These are phyloP conservation scores for Morone saxatilis DNA, from an alignment of 2,113 vertebrate genomes.

Conservation along the genomic window DNA sequence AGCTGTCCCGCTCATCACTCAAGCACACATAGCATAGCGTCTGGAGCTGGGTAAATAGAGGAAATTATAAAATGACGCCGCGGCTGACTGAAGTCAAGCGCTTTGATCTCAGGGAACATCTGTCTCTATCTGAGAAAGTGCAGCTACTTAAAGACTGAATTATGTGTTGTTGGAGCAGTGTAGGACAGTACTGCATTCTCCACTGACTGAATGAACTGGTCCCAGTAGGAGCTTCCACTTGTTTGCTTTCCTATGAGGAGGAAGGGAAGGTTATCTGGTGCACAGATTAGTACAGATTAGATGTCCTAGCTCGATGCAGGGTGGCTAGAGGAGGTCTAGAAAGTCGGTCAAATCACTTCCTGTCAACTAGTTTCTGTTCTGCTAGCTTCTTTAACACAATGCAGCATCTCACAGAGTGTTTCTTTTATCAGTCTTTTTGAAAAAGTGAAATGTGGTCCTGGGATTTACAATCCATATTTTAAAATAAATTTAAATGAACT, in stretches of 20 bases:
- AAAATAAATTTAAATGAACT: no score
- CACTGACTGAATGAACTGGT: background rate
- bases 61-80: conserved; percentile 25
- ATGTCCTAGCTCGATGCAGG: background rate
- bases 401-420: no score
- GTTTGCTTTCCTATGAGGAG: no score
- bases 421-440: no score
- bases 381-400: background rate
- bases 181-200: background rate
- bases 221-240: background rate
- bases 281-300: background rate
- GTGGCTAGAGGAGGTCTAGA: background rate
- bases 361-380: background rate
- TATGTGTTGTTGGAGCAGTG: background rate
- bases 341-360: background rate
- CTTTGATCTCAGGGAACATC: conserved; percentile 52
- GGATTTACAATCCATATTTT: no score
- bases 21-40: background rate
- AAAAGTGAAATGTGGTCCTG: no score
- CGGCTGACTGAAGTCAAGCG: conserved; percentile 24
- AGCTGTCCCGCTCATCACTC: conserved; percentile 47
- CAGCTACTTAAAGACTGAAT: conserved; percentile 19
- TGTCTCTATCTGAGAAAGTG: conserved; percentile 12
- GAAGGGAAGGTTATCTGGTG: no score
- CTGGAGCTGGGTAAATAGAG: conserved; percentile 29